Conservation (phyloP, 2,797 vertebrate genomes). For the Pipistrellus pipistrellus region DNA sequence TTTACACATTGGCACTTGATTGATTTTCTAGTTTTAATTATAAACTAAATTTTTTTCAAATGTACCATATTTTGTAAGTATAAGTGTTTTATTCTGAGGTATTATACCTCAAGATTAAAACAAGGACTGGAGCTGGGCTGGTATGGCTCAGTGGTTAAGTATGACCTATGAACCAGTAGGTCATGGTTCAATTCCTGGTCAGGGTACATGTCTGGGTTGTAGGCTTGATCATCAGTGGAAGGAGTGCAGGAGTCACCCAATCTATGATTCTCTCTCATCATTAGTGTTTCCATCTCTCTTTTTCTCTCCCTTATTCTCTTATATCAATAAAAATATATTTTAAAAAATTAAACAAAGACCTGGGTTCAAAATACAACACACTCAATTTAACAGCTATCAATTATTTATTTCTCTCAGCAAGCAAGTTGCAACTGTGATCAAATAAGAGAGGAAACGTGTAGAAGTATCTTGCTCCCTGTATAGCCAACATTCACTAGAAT, state of each 20-base stretch:
- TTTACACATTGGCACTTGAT: background rate
- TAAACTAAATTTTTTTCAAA: background rate
- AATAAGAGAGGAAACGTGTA: rapidly evolving
- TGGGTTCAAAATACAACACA: background rate
- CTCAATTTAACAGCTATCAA: background rate
- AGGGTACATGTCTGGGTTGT: no score
- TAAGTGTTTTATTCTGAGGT: background rate
- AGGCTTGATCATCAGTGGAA: no score
- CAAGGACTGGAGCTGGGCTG: background rate
- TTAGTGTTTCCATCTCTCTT: no score
- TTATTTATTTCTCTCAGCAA: background rate
- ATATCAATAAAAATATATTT: no score
- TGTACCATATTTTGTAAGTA: background rate
- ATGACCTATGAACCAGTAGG: no score
- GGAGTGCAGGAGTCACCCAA: no score
- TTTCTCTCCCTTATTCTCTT: no score
- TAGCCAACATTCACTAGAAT: background rate
- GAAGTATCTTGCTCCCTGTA: background rate
- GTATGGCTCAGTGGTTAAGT: no score
- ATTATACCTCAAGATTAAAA: background rate
- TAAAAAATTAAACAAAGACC: background rate
- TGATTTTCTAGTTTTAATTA: background rate
- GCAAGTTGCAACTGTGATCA: background rate
- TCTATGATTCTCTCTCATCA: no score
- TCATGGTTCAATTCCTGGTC: no score